Conservation (phyloP, 2,113 vertebrate species). For the Propithecus coquereli region DNA sequence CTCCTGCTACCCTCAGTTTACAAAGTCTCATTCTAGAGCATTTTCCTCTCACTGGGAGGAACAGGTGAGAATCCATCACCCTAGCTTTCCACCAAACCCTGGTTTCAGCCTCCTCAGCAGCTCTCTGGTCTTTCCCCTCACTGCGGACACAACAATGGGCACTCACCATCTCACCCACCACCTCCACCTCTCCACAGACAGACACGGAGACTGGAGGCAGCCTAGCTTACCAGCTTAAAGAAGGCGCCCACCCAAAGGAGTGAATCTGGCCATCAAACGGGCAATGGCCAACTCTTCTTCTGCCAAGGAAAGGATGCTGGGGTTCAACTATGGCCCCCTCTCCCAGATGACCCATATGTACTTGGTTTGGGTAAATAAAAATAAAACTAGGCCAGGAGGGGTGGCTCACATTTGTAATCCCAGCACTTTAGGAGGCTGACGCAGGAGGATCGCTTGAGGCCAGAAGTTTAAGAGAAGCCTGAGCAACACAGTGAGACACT, state of each 20-base stretch:
- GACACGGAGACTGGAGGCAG: background rate
- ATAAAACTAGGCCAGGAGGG: background rate
- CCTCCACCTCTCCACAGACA: background rate
- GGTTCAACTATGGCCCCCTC: background rate
- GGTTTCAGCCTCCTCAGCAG: background rate
- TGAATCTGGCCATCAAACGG: background rate
- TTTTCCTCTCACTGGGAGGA: background rate
- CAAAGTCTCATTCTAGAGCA: background rate
- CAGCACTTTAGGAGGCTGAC: too few relatives aligned
- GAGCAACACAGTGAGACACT: too few relatives aligned
- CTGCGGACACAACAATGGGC: background rate
- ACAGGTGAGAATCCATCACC: background rate
- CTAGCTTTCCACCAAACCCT: background rate
- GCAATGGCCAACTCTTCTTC: background rate
- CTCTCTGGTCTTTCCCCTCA: background rate
- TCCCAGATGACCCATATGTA: background rate
- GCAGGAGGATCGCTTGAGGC: too few relatives aligned
- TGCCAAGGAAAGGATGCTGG: background rate
- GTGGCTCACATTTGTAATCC: too few relatives aligned
- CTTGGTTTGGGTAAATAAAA: background rate
- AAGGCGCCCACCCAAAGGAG: background rate
- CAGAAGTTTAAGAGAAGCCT: too few relatives aligned
- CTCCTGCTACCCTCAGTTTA: background rate
- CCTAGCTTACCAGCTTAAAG: background rate
- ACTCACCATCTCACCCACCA: background rate